Evolutionary conservation across 2,888 invertebrate species (phyloP).

Genomic region (Thelaira solivaga): DNA sequence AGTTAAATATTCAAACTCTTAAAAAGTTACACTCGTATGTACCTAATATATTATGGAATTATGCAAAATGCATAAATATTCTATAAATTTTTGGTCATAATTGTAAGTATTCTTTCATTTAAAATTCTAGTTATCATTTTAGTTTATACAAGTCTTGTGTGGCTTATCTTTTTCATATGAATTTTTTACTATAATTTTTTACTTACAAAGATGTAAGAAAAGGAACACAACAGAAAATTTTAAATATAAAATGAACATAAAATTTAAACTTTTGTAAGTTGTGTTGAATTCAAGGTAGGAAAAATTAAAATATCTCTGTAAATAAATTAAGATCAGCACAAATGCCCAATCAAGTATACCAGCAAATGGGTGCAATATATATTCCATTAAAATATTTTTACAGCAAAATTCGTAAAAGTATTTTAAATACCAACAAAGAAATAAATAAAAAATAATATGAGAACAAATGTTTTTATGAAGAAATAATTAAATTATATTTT

Average conservation of each 20-base stretch:
- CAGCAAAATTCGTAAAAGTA: too few relatives aligned
- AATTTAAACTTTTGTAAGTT: too few relatives aligned
- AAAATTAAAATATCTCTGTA: too few relatives aligned
- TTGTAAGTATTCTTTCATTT: slow-evolving; percentile 37
- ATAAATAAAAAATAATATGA: too few relatives aligned
- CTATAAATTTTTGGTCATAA: slow-evolving; percentile 52
- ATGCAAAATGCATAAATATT: slow-evolving; percentile 53
- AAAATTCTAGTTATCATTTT: slow-evolving; percentile 29
- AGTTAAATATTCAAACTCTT: slow-evolving; percentile 1
- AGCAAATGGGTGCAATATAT: too few relatives aligned
- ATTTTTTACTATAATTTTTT: slow-evolving; percentile 13
- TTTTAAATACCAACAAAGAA: too few relatives aligned
- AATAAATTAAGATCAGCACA: too few relatives aligned
- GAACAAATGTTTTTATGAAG: too few relatives aligned
- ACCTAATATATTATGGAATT: slow-evolving; percentile 5
- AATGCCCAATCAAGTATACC: too few relatives aligned
- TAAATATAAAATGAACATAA: neutral
- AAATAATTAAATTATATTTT: too few relatives aligned
- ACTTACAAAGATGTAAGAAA: neutral
- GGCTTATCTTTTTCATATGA: slow-evolving; percentile 1
- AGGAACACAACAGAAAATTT: neutral
- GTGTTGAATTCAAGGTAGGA: too few relatives aligned
- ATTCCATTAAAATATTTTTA: too few relatives aligned
- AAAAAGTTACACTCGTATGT: neutral
- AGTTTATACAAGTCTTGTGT: neutral